These are phyloP conservation scores for Sternotherus odoratus DNA, from an alignment of 2,797 vertebrate species.

Conservation along the genomic window DNA sequence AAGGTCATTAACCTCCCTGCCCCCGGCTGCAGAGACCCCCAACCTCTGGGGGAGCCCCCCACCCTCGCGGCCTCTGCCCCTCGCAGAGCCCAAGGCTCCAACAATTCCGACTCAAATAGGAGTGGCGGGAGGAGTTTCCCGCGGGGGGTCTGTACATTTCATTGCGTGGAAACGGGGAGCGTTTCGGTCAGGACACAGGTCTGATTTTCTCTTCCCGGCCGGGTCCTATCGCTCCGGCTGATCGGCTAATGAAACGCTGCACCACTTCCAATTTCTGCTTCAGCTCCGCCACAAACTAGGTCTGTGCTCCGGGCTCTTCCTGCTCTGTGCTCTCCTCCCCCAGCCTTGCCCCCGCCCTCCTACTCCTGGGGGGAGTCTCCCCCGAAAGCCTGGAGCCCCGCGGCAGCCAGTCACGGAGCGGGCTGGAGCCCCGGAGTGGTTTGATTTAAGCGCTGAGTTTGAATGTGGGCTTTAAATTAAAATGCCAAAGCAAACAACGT, in stretches of 20 bases:
- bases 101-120: background rate
- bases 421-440: conserved; percentile 2
- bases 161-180: background rate
- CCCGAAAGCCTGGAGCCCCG: background rate
- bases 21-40: too few species aligned
- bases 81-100: background rate
- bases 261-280: conserved; percentile 39
- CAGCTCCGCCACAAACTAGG: conserved; percentile 45
- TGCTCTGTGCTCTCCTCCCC: background rate
- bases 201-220: conserved; percentile 55
- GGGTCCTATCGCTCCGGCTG: conserved; percentile 29
- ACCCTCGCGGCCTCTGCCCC: too few species aligned
- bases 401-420: background rate
- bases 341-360: background rate
- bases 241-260: conserved; percentile 38
- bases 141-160: background rate
- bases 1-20: background rate
- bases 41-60: too few species aligned
- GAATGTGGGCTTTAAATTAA: conserved; percentile 52
- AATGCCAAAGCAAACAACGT: conserved; percentile 17
- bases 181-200: conserved; percentile 51
- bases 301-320: background rate
- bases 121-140: conserved; percentile 24
- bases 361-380: conserved; percentile 24
- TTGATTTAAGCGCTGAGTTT: background rate